Conservation (phyloP, 2,888 invertebrate genomes). For the Mesorhabditis spiculigera region DNA sequence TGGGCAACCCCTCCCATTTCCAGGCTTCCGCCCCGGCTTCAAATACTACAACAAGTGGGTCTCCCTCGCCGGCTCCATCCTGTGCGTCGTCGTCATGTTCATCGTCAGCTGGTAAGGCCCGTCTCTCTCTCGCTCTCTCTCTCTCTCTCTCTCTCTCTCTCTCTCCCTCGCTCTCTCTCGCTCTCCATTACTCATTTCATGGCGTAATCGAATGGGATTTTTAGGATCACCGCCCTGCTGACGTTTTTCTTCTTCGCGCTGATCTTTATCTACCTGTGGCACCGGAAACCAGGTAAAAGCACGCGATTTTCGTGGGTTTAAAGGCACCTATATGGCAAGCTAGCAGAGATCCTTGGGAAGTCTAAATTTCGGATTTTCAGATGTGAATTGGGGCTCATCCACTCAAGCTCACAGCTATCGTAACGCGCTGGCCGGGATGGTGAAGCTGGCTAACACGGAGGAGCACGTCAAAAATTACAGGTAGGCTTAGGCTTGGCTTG, state of each 20-base stretch:
- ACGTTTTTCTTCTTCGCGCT: constrained; percentile 64
- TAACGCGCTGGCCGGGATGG: constrained; percentile 79
- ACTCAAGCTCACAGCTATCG: constrained; percentile 94
- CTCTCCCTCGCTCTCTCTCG: too few relatives aligned
- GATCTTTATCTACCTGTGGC: constrained; percentile 85
- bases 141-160: not conserved
- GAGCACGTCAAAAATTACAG: constrained; percentile 96
- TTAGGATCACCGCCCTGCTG: constrained; percentile 60
- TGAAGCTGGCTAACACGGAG: constrained; percentile 80
- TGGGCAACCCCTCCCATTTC: too few relatives aligned
- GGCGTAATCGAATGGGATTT: constrained; percentile 5
- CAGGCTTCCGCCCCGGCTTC: constrained; percentile 61
- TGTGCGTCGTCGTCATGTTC: constrained; percentile 65
- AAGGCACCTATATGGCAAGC: not conserved
- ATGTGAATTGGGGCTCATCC: constrained; percentile 95
- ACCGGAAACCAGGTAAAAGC: constrained; percentile 79
- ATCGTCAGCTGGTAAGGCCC: constrained; percentile 63
- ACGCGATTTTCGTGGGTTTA: not conserved
- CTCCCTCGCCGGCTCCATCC: constrained; percentile 76
- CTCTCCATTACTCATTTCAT: too few relatives aligned
- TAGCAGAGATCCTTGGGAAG: not conserved
- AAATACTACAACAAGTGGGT: constrained; percentile 85
- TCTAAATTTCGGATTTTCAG: constrained; percentile 43
- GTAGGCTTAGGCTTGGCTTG: constrained; percentile 1
- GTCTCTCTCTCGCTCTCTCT: constrained; percentile 15